A percentile compares a stretch with the other conserved stretches of the same genome.
Evolutionary conservation across 2,888 invertebrate genomes (phyloP).

Genomic region (Euphydryas editha): DNA sequence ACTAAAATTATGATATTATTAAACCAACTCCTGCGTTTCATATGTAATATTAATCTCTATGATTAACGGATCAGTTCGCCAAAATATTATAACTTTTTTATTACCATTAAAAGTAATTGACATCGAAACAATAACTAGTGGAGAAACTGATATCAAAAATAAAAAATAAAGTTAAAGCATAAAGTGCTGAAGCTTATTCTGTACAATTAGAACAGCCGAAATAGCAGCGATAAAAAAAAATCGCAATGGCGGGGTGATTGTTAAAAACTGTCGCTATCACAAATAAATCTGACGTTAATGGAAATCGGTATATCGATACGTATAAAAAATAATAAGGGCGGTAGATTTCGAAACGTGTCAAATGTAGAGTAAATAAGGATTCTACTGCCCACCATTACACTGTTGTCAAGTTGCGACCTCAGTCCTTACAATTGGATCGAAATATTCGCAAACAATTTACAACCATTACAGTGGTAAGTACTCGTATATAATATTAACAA

Average conservation of each 20-base stretch:
- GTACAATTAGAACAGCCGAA: conserved; percentile 18
- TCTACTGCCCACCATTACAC: too few species aligned
- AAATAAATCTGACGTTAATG: too few species aligned
- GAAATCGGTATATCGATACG: too few species aligned
- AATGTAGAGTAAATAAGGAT: too few species aligned
- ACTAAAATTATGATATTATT: background rate
- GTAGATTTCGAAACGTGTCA: too few species aligned
- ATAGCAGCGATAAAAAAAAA: conserved; percentile 38
- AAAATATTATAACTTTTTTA: background rate
- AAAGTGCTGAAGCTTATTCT: conserved; percentile 5
- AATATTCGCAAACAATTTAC: too few species aligned
- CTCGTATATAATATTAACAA: too few species aligned
- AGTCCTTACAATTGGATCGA: too few species aligned
- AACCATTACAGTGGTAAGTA: too few species aligned
- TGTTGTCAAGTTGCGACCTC: too few species aligned
- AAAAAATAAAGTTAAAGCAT: background rate
- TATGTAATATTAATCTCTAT: background rate
- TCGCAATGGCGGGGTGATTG: conserved; percentile 22
- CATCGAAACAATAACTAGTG: background rate
- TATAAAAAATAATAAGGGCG: too few species aligned
- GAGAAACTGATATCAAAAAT: background rate
- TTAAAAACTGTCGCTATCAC: too few species aligned
- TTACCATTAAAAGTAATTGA: background rate
- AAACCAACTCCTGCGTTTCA: background rate
- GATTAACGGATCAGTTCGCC: background rate